These are phyloP conservation scores for Thinocorus orbignyianus DNA, from an alignment of 2,113 vertebrate genomes.

Conservation along the genomic window DNA sequence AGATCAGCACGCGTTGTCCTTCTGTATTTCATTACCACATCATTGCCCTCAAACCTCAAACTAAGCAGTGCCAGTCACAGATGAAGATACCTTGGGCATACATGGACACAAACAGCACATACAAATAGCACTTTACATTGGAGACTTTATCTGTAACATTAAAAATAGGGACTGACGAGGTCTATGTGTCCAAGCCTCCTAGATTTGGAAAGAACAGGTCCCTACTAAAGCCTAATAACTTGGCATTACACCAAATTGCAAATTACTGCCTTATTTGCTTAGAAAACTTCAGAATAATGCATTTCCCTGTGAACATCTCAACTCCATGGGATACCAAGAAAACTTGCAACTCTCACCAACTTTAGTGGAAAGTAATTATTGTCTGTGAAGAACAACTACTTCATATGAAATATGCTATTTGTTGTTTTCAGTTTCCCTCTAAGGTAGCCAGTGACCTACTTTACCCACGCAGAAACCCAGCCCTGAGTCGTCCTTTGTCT, in stretches of 20 bases:
- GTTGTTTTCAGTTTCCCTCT: background rate
- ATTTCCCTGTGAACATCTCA: background rate
- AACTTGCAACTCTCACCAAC: background rate
- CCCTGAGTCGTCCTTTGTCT: background rate
- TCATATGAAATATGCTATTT: background rate
- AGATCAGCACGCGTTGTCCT: background rate
- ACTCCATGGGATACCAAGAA: background rate
- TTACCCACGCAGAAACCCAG: background rate
- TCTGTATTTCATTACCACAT: background rate
- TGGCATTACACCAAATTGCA: background rate
- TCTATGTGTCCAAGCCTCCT: background rate
- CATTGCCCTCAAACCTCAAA: background rate
- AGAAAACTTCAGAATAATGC: background rate
- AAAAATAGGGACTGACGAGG: background rate
- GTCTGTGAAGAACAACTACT: background rate
- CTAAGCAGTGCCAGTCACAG: background rate
- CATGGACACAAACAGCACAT: background rate
- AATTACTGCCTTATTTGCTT: background rate
- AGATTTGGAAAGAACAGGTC: background rate
- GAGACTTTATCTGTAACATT: background rate
- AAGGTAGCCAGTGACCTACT: background rate
- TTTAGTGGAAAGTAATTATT: background rate
- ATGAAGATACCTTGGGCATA: background rate
- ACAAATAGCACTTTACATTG: background rate
- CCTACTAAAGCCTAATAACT: background rate